Evolutionary conservation across 2,888 invertebrate genomes (phyloP).

Genomic region (Sipunculus nudus): DNA sequence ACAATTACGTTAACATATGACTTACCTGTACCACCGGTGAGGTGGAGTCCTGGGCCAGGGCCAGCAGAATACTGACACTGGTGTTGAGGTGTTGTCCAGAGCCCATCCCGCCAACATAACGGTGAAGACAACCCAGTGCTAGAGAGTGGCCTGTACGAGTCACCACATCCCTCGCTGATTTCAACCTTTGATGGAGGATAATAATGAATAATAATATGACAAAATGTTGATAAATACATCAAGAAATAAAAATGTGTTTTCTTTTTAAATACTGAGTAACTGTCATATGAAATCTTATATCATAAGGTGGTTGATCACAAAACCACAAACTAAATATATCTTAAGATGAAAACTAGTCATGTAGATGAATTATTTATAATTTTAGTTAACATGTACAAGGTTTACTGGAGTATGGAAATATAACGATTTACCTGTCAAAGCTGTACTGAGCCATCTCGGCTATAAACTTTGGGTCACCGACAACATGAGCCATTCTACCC

Average conservation of each 20-base stretch:
- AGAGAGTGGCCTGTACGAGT: slow-evolving; percentile 86
- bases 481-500: slow-evolving; percentile 90
- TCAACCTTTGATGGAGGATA: slow-evolving; percentile 68
- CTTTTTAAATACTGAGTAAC: too few relatives aligned
- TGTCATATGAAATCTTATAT: too few relatives aligned
- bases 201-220: too few relatives aligned
- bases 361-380: too few relatives aligned
- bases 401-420: too few relatives aligned
- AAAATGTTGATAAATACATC: too few relatives aligned
- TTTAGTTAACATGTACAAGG: too few relatives aligned
- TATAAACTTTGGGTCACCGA: slow-evolving; percentile 85
- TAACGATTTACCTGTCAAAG: slow-evolving; percentile 79
- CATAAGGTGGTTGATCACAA: too few relatives aligned
- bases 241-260: too few relatives aligned
- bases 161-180: slow-evolving; percentile 86
- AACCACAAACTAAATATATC: too few relatives aligned
- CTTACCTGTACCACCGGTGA: slow-evolving; percentile 91
- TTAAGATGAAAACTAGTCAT: too few relatives aligned
- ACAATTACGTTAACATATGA: not conserved
- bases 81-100: slow-evolving; percentile 93
- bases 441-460: slow-evolving; percentile 89
- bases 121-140: slow-evolving; percentile 94
- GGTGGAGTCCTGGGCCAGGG: slow-evolving; percentile 91
- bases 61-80: slow-evolving; percentile 92
- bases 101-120: slow-evolving; percentile 95